phyloP scores from a whole-genome alignment of 2,888 invertebrate species.

The Ctenicera cuprea region DNA sequence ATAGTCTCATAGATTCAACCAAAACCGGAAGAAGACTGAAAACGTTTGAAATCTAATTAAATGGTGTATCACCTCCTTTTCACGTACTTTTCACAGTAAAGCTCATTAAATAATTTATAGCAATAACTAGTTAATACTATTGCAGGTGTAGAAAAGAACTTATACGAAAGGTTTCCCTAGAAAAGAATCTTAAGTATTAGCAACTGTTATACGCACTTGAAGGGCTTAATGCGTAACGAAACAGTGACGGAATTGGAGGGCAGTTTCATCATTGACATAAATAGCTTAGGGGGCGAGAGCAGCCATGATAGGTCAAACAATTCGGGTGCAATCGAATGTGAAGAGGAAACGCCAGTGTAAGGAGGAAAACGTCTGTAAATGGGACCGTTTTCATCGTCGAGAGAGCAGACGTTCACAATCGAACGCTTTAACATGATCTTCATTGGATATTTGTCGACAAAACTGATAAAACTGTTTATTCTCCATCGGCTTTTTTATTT shows the following conservation, averaged over 20 bases:
- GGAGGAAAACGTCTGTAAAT: constrained; percentile 73
- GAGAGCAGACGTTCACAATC: constrained; percentile 62
- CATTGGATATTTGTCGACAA: constrained; percentile 54
- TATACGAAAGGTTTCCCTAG: constrained; percentile 57
- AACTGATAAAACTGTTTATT: constrained; percentile 53
- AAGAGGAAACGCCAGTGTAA: constrained; percentile 72
- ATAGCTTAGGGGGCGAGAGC: constrained; percentile 62
- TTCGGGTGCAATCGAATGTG: constrained; percentile 72
- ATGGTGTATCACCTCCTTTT: neutral
- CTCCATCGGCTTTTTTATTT: constrained; percentile 43
- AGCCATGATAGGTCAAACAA: constrained; percentile 72
- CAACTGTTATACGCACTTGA: constrained; percentile 64
- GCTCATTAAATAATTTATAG: neutral
- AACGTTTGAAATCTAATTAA: no score
- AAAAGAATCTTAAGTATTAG: constrained; percentile 64
- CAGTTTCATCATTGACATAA: constrained; percentile 66
- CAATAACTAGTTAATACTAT: neutral
- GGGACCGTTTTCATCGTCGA: constrained; percentile 68
- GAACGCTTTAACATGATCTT: constrained; percentile 61
- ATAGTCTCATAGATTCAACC: no score
- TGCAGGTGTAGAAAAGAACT: neutral
- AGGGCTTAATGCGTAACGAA: constrained; percentile 64
- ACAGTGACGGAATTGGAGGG: constrained; percentile 61
- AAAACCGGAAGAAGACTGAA: no score
- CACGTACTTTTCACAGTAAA: neutral